Percentiles rank a stretch among this genome's conserved stretches.
Conservation (phyloP, 2,888 invertebrate genomes). For the Hofmannophila pseudospretella region DNA sequence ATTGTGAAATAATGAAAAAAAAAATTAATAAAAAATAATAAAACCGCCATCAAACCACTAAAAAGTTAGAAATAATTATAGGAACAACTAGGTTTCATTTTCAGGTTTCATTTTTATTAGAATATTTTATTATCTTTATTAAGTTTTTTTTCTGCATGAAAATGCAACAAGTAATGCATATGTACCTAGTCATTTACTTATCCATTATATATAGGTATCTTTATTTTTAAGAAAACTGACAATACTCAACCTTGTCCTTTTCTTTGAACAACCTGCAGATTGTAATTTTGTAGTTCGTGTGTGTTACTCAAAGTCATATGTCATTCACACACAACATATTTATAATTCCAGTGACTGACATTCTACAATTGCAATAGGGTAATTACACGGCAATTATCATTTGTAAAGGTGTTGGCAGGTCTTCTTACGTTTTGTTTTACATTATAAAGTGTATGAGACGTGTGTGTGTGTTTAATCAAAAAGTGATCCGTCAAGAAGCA, state of each 20-base stretch:
- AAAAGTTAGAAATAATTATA: no score
- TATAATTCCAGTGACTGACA: conserved; percentile 10
- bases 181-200: no score
- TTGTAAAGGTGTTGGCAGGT: conserved; percentile 10
- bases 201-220: not conserved
- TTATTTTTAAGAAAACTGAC: not conserved
- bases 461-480: conserved; percentile 2
- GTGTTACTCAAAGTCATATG: conserved; percentile 10
- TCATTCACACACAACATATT: conserved; percentile 13
- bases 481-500: conserved; percentile 5
- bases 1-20: no score
- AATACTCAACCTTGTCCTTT: not conserved
- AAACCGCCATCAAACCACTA: no score
- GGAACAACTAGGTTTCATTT: no score
- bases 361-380: conserved; percentile 11
- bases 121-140: no score
- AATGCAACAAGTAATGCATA: no score
- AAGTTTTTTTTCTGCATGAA: no score
- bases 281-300: conserved; percentile 1
- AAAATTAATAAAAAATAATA: no score
- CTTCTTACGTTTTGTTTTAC: not conserved
- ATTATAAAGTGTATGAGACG: not conserved
- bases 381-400: conserved; percentile 15
- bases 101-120: no score
- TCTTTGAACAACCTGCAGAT: not conserved